Conservation (phyloP, 2,113 vertebrate species). For the Xenopus tropicalis region DNA sequence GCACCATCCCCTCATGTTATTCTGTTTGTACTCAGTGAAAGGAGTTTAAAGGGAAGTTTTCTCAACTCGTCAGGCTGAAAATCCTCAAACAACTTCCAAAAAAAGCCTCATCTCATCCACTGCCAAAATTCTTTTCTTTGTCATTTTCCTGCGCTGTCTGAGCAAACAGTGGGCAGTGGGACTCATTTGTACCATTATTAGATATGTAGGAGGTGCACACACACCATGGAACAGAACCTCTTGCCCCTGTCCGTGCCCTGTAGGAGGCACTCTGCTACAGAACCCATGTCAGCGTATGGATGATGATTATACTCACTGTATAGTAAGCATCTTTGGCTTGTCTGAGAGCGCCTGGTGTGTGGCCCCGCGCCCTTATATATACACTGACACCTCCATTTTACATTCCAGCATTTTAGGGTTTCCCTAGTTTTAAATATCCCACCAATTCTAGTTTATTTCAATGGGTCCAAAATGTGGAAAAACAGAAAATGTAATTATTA, state of each 20-base stretch:
- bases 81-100: constrained; percentile 36
- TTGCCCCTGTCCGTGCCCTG: not conserved
- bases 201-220: constrained; percentile 8
- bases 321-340: no score
- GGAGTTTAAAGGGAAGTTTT: constrained; percentile 26
- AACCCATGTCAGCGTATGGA: no score
- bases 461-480: no score
- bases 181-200: constrained; percentile 13
- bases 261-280: no score
- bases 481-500: no score
- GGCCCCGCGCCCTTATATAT: no score
- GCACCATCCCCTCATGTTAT: not conserved
- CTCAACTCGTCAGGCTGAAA: constrained; percentile 41
- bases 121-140: constrained; percentile 42
- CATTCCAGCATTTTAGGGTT: no score
- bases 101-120: constrained; percentile 38
- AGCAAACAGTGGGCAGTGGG: constrained; percentile 29
- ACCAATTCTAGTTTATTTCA: no score
- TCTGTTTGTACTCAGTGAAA: constrained; percentile 21
- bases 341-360: no score
- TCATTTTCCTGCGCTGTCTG: constrained; percentile 35
- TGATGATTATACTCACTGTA: no score
- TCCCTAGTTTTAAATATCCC: no score
- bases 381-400: no score
- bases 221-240: not conserved